Conservation (phyloP, 2,888 invertebrate genomes). For the Tipula confusa region DNA sequence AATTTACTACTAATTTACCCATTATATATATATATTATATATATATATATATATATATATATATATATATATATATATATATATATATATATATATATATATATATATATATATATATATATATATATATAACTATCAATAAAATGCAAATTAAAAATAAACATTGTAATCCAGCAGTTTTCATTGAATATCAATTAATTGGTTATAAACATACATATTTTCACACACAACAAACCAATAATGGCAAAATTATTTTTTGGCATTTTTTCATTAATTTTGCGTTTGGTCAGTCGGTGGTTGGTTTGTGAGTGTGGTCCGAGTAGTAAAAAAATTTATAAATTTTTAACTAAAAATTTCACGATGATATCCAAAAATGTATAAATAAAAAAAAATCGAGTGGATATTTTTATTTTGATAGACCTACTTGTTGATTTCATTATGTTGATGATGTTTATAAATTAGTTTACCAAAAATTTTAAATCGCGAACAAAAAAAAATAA, state of each 20-base stretch:
- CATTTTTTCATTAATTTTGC: conserved; percentile 7
- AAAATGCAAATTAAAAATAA: neutral
- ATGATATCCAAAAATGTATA: neutral
- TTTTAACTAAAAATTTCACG: neutral
- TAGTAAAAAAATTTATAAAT: neutral
- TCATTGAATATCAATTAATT: neutral
- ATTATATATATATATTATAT: neutral
- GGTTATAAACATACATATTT: conserved; percentile 12
- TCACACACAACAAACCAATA: conserved; percentile 25
- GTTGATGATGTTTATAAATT: conserved; percentile 25
- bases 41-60: neutral
- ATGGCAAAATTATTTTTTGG: neutral
- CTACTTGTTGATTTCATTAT: conserved; percentile 20
- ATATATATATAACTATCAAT: neutral
- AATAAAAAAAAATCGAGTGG: neutral
- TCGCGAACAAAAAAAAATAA: neutral
- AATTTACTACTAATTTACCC: neutral
- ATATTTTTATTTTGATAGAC: conserved; percentile 20
- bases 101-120: neutral
- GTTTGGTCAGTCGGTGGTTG: neutral
- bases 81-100: neutral
- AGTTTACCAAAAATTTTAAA: conserved; percentile 7
- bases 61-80: neutral
- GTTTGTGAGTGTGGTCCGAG: neutral
- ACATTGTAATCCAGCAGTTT: conserved; percentile 7